Evolutionary conservation across 2,797 vertebrate genomes (phyloP).

Genomic region (Myripristis murdjan): DNA sequence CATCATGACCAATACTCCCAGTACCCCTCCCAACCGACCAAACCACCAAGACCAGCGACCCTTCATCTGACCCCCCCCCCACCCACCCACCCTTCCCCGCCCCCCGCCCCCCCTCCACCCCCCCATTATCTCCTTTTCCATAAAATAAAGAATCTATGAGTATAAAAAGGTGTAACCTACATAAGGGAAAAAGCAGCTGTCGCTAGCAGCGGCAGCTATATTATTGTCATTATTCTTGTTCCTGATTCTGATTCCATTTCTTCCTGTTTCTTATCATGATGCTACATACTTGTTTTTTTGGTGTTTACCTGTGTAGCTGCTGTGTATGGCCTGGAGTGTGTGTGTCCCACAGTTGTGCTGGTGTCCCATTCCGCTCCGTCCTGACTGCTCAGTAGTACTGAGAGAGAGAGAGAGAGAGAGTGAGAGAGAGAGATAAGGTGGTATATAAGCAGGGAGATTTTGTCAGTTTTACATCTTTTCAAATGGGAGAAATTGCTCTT

Average conservation of each 20-base stretch:
- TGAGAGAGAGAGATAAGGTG: background rate
- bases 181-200: constrained; percentile 85
- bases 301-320: constrained; percentile 77
- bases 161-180: constrained; percentile 73
- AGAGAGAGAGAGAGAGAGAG: too few relatives aligned
- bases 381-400: constrained; percentile 61
- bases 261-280: constrained; percentile 82
- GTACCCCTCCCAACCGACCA: constrained; percentile 39
- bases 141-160: constrained; percentile 66
- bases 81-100: too few relatives aligned
- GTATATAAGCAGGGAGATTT: constrained; percentile 20
- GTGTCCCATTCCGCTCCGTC: constrained; percentile 67
- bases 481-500: constrained; percentile 42
- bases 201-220: constrained; percentile 68
- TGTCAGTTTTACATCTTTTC: constrained; percentile 1
- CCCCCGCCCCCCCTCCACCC: constrained; percentile 17
- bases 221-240: constrained; percentile 75
- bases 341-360: constrained; percentile 53
- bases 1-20: constrained; percentile 56
- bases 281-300: constrained; percentile 81
- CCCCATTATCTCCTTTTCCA: constrained; percentile 42
- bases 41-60: constrained; percentile 69
- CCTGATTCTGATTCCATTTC: constrained; percentile 77
- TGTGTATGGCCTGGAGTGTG: constrained; percentile 12
- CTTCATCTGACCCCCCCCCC: too few relatives aligned